These are phyloP conservation scores for Ophthalmolycus amberensis DNA, from an alignment of 2,113 vertebrate species.

Conservation along the genomic window DNA sequence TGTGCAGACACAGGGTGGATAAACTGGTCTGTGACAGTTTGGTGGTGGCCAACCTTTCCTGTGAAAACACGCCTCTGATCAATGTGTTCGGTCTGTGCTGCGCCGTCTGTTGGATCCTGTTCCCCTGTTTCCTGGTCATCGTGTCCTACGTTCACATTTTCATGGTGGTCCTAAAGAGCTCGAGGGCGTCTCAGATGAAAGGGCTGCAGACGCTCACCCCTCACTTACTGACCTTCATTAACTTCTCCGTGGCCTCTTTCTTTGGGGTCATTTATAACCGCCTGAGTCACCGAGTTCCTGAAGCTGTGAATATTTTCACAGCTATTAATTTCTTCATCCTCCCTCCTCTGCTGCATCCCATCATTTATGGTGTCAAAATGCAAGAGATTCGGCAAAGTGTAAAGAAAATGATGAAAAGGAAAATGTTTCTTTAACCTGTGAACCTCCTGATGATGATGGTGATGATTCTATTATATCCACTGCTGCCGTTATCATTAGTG, in stretches of 20 bases:
- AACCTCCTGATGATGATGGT: too few relatives aligned
- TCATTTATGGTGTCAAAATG: slow-evolving; percentile 47
- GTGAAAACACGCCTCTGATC: not conserved
- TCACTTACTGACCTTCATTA: slow-evolving; percentile 42
- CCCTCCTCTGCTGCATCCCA: slow-evolving; percentile 45
- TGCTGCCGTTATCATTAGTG: too few relatives aligned
- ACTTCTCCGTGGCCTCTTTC: slow-evolving; percentile 33
- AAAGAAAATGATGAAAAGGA: not conserved
- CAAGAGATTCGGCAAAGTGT: slow-evolving; percentile 36
- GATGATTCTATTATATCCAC: too few relatives aligned
- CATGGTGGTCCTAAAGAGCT: not conserved
- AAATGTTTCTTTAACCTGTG: not conserved
- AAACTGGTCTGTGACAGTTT: slow-evolving; percentile 28
- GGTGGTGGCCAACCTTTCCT: slow-evolving; percentile 2
- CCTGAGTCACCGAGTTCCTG: not conserved
- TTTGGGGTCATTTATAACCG: slow-evolving; percentile 32
- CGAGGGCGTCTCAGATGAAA: slow-evolving; percentile 13
- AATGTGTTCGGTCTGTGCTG: slow-evolving; percentile 9
- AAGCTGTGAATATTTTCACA: not conserved
- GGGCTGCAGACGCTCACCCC: slow-evolving; percentile 43
- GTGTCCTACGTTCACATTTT: slow-evolving; percentile 41
- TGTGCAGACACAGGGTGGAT: slow-evolving; percentile 14
- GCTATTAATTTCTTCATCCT: slow-evolving; percentile 7
- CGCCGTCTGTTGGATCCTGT: not conserved
- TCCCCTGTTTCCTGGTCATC: slow-evolving; percentile 19